Base-by-base conservation (phyloP, 2,113 vertebrate genomes). In the Macquaria ambigua region DNA sequence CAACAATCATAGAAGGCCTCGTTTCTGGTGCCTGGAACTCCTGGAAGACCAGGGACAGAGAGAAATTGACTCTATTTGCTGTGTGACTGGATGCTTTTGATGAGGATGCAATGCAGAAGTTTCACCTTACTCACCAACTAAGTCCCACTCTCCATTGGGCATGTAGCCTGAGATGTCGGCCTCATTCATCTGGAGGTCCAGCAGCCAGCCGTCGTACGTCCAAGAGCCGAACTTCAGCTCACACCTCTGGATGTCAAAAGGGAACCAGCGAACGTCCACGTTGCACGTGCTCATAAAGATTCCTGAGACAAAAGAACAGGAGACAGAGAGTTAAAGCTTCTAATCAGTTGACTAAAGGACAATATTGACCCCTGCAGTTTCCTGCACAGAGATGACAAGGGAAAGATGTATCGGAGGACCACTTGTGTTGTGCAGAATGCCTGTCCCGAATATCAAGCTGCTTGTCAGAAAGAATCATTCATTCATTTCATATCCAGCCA, bases 221-320 rank as follows among this genome's bases (percentile, higher is more conserved):
- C 96, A 96, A 0, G 96, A 96, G 82, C 96, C 96, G 41, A 96
- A 96, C 90, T 96, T 96, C 48, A 96, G 85, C 90, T 96, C 94
- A 8, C 96, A 96, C 80, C 90, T 94, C 89, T 96, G 96, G 67
- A 96, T 94, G 91, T 96, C 96, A 21, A 96, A 96, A 16, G 96
- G 96, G 77, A 96, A 96, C 96, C 96, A 96, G 89, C 96, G 95
- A 0, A 96, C 96, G 1, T 96, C 96, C 87, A 96, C 95, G 14
- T 95, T 96, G 84, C 96, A 96, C 0, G 96, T 96, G 86, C 96
- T 96, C 94, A 94, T 96, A 71, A 96, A 96, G 86, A 96, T 96
- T 23, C 96, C 96, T 96, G 85, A 39, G 56, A 14, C 2, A 79
- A 9, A 61, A 69, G 37, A 39, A 55, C 20, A 8, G 70, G 25